phyloP scores from a whole-genome alignment of 2,888 invertebrate species.

The Catonia carolina region DNA sequence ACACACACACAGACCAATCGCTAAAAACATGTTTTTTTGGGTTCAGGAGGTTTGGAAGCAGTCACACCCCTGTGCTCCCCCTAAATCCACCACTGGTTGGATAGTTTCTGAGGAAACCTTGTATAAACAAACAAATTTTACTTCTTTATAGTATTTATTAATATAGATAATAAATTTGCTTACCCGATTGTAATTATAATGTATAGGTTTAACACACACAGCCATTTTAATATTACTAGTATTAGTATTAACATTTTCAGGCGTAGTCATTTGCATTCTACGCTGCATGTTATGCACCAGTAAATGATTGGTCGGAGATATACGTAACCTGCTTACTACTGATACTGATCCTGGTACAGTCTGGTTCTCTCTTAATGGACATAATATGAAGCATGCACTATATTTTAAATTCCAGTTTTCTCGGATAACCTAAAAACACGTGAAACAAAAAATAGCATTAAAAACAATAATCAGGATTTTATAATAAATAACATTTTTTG shows the following conservation, averaged over 20 bases:
- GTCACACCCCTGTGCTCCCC: too few species aligned
- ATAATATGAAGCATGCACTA: slow-evolving; percentile 83
- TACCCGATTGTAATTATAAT: slow-evolving; percentile 77
- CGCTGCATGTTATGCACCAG: slow-evolving; percentile 50
- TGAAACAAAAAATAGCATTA: too few species aligned
- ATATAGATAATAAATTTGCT: too few species aligned
- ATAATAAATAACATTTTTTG: too few species aligned
- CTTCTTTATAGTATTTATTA: too few species aligned
- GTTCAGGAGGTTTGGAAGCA: too few species aligned
- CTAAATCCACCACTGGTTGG: too few species aligned
- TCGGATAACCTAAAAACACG: slow-evolving; percentile 59
- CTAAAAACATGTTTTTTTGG: too few species aligned
- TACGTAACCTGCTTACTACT: slow-evolving; percentile 54
- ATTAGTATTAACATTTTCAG: slow-evolving; percentile 41
- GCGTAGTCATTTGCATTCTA: slow-evolving; percentile 37
- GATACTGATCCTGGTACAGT: slow-evolving; percentile 62
- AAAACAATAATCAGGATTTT: too few species aligned
- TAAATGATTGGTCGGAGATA: slow-evolving; percentile 58
- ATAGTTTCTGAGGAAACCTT: too few species aligned
- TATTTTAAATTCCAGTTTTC: slow-evolving; percentile 93
- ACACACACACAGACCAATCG: too few species aligned
- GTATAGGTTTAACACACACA: slow-evolving; percentile 85
- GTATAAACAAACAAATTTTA: too few species aligned
- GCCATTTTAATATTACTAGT: slow-evolving; percentile 49
- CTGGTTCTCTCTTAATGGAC: slow-evolving; percentile 59